Evolutionary conservation across 2,113 vertebrate genomes (phyloP), one percentile per base, ranked within the genome.

Genomic region (Hemicordylus capensis): DNA sequence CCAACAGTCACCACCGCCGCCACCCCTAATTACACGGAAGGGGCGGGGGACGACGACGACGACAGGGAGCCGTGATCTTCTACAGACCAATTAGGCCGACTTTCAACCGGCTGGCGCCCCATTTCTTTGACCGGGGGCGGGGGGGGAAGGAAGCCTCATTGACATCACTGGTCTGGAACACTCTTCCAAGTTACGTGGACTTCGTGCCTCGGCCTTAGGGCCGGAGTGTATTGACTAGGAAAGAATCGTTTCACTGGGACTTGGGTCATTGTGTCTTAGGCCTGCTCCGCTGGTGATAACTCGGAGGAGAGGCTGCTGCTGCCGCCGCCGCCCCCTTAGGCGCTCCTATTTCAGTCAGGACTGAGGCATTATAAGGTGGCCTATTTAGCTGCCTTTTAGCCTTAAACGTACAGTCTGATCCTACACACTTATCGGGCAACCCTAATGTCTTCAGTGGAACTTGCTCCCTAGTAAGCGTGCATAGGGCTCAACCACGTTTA

Each of bases 21-120:
- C 5, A 19, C 46, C n/a, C 63, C 46, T 76, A 42, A 69, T 77
- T 76, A 44, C 46, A 6, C 42, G 26, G 28, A 15, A 42, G 28
- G 14, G 72, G 54, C 42, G 10, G 24, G 51, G 10, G 19, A 7
- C 58, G 0, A n/a, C n/a, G n/a, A n/a, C 15, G 84, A 86, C 0
- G 85, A 22, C 31, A 26, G n/a, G 51, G 64, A 63, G 83, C 63
- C 24, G 63, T 58, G 83, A 58, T 67, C 74, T 69, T 67, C 74
- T 19, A 42, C 48, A 58, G 46, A 3, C 83, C 83, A 78, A 78
- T 85, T 69, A 70, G 83, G 63, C 48, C 48, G 20, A 66, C 83
- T 77, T 84, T 28, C 64, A 58, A 70, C 63, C 74, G 73, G 61
- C 83, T 84, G 83, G 61, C 70, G 56, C 81, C 61, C 81, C 56